Evolutionary conservation across 2,888 invertebrate species (phyloP).

Genomic region (Aspidiotus destructor): DNA sequence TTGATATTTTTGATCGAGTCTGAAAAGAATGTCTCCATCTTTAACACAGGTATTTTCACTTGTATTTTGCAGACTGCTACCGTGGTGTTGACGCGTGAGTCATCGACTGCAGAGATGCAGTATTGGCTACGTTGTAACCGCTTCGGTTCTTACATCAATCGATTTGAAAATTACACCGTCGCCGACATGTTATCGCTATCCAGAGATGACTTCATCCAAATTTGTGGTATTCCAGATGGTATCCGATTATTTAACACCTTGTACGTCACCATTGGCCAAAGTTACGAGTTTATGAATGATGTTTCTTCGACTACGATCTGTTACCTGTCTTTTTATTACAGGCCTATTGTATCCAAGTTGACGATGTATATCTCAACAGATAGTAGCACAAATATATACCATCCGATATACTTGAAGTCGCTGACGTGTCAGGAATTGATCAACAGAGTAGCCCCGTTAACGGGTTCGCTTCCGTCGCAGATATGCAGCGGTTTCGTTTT

Average conservation of each 20-base stretch:
- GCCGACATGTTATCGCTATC: conserved; percentile 80
- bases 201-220: conserved; percentile 84
- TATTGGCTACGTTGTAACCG: conserved; percentile 71
- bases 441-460: conserved; percentile 41
- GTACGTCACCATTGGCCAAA: conserved; percentile 43
- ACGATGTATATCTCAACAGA: conserved; percentile 74
- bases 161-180: conserved; percentile 78
- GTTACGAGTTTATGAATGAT: background rate
- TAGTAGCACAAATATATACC: conserved; percentile 55
- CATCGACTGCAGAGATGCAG: conserved; percentile 52
- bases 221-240: conserved; percentile 88
- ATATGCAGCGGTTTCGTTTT: conserved; percentile 58
- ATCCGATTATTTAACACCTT: conserved; percentile 84
- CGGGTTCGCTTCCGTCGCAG: conserved; percentile 42
- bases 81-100: conserved; percentile 35
- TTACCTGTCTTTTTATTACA: conserved; percentile 40
- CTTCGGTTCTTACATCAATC: conserved; percentile 62
- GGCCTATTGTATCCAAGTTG: conserved; percentile 57
- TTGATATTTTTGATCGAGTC: conserved; percentile 14
- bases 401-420: conserved; percentile 68
- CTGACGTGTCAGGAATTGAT: conserved; percentile 52
- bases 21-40: no score
- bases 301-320: no score
- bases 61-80: conserved; percentile 10
- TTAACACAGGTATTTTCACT: no score